These are phyloP conservation scores for Ctenomys sociabilis DNA, from an alignment of 2,113 vertebrate genomes.

Conservation along the genomic window DNA sequence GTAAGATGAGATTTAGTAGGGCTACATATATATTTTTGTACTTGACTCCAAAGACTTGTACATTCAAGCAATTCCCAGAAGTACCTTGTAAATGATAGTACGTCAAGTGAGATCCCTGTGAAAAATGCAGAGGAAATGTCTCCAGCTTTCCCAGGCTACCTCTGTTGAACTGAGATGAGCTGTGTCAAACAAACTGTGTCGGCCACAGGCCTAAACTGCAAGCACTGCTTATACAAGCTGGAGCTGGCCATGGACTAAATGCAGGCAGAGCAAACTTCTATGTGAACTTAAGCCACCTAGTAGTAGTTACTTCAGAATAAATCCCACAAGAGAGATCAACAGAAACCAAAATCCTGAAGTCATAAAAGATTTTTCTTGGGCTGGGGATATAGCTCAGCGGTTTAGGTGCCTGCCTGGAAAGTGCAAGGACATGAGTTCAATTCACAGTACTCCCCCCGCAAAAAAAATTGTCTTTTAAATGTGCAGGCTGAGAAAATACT, in stretches of 20 bases:
- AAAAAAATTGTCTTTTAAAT: not conserved
- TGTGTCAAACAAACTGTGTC: not conserved
- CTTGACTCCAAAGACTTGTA: not conserved
- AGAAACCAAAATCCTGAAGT: not conserved
- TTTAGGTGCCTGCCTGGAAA: too few species aligned
- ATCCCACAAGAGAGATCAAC: not conserved
- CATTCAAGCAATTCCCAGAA: slow-evolving; percentile 4
- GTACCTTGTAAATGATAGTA: slow-evolving; percentile 5
- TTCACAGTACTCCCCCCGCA: too few species aligned
- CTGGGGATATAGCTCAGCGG: too few species aligned
- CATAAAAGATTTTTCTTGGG: not conserved
- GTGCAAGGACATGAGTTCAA: too few species aligned
- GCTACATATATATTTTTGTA: slow-evolving; percentile 12
- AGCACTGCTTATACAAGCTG: not conserved
- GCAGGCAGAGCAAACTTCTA: not conserved
- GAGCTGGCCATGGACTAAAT: not conserved
- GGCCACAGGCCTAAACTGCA: not conserved
- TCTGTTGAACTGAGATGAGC: not conserved
- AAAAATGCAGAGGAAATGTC: not conserved
- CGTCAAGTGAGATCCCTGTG: not conserved
- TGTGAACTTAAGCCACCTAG: not conserved
- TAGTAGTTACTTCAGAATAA: not conserved
- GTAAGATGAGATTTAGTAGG: not conserved
- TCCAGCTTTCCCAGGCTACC: not conserved
- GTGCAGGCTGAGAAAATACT: not conserved